Conservation (phyloP, 2,888 invertebrate genomes). For the Galerucella calmariensis region DNA sequence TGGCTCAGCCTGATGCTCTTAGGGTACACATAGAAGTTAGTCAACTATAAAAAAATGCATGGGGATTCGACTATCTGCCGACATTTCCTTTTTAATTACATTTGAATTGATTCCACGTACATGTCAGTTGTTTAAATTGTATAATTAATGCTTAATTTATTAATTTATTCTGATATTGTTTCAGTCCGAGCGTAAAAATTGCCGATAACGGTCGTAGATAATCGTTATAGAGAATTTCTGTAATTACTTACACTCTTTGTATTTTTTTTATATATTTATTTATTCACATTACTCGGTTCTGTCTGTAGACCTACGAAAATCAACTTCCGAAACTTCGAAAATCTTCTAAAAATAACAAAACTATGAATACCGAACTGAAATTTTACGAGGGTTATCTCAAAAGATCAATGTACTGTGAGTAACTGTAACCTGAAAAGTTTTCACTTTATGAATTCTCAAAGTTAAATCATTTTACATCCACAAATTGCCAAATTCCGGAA, state of each 20-base stretch:
- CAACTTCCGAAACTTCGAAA: conserved; percentile 48
- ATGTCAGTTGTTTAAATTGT: conserved; percentile 64
- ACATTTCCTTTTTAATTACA: conserved; percentile 60
- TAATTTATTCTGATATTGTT: conserved; percentile 67
- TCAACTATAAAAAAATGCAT: conserved; percentile 22
- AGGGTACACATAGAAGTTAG: conserved; percentile 6
- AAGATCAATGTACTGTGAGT: too few relatives aligned
- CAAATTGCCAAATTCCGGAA: too few relatives aligned
- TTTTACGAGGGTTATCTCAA: too few relatives aligned
- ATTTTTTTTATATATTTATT: conserved; percentile 50
- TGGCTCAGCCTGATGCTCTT: neutral
- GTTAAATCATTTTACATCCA: too few relatives aligned
- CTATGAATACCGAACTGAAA: too few relatives aligned
- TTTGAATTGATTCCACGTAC: conserved; percentile 64
- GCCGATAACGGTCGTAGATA: conserved; percentile 65
- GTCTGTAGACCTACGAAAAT: conserved; percentile 50
- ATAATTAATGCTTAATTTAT: conserved; percentile 66
- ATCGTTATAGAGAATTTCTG: conserved; percentile 54
- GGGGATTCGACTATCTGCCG: conserved; percentile 47
- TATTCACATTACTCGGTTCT: conserved; percentile 54
- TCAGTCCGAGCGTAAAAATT: conserved; percentile 65
- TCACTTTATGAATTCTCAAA: too few relatives aligned
- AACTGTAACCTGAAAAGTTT: too few relatives aligned
- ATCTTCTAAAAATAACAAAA: too few relatives aligned
- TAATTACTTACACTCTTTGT: conserved; percentile 53